Evolutionary conservation across 2,888 invertebrate species (phyloP), one percentile per base, ranked within the genome.

Genomic region (Exocentrus adspersus): DNA sequence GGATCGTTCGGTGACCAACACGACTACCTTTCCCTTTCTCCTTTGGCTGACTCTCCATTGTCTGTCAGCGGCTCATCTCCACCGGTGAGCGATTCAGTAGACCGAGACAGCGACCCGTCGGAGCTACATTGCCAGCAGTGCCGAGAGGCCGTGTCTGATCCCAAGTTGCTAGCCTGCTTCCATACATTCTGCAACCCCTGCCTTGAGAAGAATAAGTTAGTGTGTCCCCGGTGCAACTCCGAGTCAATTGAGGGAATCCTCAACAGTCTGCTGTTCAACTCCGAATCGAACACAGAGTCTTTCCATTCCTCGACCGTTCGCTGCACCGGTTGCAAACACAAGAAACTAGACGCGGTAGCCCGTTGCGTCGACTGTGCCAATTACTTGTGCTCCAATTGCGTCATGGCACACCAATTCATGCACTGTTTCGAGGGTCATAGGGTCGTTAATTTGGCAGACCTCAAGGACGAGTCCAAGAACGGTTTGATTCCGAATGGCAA

Each of bases 371-470:
- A 98, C 83, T 99, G 98, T 84, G 93, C 94, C 79, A 96, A 96
- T 82, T 95, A 93, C 82, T 89, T 99, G 75, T 98, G 98, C 85
- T 91, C 94, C 64, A 96, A 97, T 83, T 98, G 98, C 88, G 95
- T 96, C 78, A 97, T 97, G 91, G 98, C 98, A 68, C 98, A 98
- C 85, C 95, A 97, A 85, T 97, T 94, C 83, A 98, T 98, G 97
- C 97, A 97, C 84, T 98, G 97, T 83, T 98, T 98, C 84, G 96
- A 97, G 82, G 97, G 96, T 68, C 97, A 98, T 84, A 90, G 95
- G 62, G 95, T 97, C 64, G 88, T 93, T 74, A 87, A 90, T 67
- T 86, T 92, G 75, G 80, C 84, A 41, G 90, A 90, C 68, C 79
- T 89, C 58, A 90, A 90, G 79, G 87, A 90, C 75, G 88, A 88